These are phyloP conservation scores for Phania funesta DNA, from an alignment of 2,888 invertebrate species.

Conservation along the genomic window DNA sequence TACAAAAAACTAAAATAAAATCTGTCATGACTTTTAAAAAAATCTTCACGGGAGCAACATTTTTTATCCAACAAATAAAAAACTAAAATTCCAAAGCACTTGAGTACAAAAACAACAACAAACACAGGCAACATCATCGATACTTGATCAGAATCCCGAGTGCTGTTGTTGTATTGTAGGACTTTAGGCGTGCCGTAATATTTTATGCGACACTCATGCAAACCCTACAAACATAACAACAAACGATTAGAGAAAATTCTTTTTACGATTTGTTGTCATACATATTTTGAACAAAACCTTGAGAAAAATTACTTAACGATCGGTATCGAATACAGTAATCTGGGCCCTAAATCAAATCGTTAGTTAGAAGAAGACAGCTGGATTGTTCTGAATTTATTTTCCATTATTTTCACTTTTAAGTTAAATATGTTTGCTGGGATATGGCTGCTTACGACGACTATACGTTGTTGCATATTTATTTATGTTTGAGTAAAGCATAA, in stretches of 20 bases:
- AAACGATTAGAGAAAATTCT: no score
- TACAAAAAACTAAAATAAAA: conserved; percentile 45
- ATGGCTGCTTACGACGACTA: not conserved
- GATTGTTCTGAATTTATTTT: not conserved
- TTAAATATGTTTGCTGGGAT: not conserved
- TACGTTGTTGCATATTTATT: conserved; percentile 13
- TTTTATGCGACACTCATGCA: conserved; percentile 3
- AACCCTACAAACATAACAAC: not conserved
- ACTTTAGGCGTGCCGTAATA: conserved; percentile 47
- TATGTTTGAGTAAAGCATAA: conserved; percentile 2
- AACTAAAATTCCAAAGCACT: conserved; percentile 36
- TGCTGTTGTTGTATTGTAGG: conserved; percentile 57
- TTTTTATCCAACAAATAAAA: conserved; percentile 52
- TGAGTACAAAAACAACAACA: conserved; percentile 32
- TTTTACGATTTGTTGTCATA: no score
- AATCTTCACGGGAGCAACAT: conserved; percentile 67
- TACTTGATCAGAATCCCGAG: conserved; percentile 50
- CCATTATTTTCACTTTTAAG: not conserved
- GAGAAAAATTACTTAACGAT: no score
- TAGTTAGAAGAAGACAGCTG: no score
- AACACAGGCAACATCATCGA: conserved; percentile 18
- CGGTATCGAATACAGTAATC: no score
- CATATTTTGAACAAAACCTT: no score
- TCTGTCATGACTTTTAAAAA: conserved; percentile 51
- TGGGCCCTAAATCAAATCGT: no score